Percentiles rank a stretch among this genome's conserved stretches.
Conservation (phyloP, 2,797 vertebrate genomes). For the Luscinia luscinia region DNA sequence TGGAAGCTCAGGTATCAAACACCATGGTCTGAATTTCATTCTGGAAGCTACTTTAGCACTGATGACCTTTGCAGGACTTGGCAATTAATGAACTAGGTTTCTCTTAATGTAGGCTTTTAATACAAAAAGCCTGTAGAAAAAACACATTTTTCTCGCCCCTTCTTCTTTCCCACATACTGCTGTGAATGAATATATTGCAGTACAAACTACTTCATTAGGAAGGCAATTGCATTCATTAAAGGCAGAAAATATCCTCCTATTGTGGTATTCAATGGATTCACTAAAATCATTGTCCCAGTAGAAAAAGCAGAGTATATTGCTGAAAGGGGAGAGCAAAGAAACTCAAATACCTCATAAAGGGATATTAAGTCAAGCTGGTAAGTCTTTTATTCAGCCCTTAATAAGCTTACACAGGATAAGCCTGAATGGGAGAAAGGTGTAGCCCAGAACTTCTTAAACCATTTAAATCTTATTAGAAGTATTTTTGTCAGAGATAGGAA, state of each 20-base stretch:
- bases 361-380: slow-evolving; percentile 6
- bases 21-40: background rate
- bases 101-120: background rate
- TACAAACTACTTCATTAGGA: background rate
- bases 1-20: background rate
- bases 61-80: background rate
- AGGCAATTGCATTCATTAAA: background rate
- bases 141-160: accelerated
- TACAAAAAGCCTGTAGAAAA: background rate
- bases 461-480: slow-evolving; percentile 15
- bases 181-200: background rate
- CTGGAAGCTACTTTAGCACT: background rate
- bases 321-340: background rate
- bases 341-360: background rate
- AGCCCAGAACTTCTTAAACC: background rate
- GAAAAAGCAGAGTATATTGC: background rate
- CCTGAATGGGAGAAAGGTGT: background rate
- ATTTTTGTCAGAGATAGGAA: background rate
- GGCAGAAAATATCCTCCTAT: background rate
- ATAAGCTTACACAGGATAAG: slow-evolving; percentile 1
- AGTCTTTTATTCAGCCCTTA: slow-evolving; percentile 22
- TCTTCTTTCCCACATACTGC: background rate
- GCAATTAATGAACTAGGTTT: background rate
- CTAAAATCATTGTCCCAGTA: background rate
- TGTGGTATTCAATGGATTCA: background rate